Percentiles rank a stretch among this genome's conserved stretches.
These are phyloP conservation scores for Chondrosia reniformis DNA, from an alignment of 37 sponge, comb jelly and placozoan genomes.

Conservation along the genomic window DNA sequence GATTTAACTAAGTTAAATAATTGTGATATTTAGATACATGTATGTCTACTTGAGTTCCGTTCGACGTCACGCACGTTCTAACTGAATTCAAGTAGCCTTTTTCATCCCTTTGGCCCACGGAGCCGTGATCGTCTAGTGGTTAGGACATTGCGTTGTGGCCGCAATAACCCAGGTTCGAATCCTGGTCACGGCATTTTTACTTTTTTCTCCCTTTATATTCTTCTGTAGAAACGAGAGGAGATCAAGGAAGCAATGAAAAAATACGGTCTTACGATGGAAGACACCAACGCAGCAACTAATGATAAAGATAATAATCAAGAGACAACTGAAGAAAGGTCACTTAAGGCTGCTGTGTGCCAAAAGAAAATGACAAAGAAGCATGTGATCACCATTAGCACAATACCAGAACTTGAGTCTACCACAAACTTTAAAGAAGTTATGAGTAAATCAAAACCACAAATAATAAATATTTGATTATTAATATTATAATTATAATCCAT, in stretches of 20 bases:
- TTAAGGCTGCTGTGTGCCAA: background rate
- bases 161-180: constrained; percentile 97
- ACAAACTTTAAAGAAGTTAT: constrained; percentile 14
- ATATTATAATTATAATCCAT: background rate
- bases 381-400: constrained; percentile 6
- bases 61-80: constrained; percentile 96
- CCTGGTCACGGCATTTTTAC: constrained; percentile 95
- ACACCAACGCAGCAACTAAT: background rate
- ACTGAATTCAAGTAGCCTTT: constrained; percentile 93
- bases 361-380: background rate
- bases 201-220: background rate
- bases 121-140: constrained; percentile 99
- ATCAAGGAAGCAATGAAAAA: constrained; percentile 9
- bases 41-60: constrained; percentile 98
- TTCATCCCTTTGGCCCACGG: background rate
- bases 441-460: background rate
- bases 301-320: background rate
- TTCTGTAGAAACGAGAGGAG: background rate
- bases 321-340: background rate
- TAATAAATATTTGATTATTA: background rate
- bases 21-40: constrained; percentile 48
- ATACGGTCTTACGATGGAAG: background rate
- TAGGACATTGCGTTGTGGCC: constrained; percentile 98
- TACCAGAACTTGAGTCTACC: constrained; percentile 1
- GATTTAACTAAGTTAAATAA: background rate